phyloP scores from a whole-genome alignment of 2,797 vertebrate species.

The Falco naumanni region DNA sequence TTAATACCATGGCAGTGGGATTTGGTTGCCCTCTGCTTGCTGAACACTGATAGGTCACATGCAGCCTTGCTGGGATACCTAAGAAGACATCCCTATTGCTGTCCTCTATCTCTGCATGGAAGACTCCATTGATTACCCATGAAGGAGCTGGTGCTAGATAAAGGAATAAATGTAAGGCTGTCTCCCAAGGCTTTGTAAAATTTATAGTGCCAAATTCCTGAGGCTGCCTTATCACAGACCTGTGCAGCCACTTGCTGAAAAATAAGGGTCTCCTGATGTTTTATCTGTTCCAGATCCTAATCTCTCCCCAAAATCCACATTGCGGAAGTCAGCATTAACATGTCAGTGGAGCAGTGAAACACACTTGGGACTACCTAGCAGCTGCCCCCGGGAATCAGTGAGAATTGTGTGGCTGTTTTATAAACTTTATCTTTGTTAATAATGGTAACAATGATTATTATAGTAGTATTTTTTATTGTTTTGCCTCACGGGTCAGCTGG shows the following conservation, averaged over 20 bases:
- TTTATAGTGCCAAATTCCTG: conserved; percentile 3
- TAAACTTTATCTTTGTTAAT: background rate
- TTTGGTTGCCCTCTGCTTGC: conserved; percentile 11
- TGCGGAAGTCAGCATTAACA: background rate
- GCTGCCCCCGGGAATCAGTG: background rate
- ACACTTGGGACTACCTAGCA: background rate
- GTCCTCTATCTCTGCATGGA: background rate
- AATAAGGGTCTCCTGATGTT: background rate
- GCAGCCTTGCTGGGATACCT: background rate
- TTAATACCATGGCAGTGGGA: background rate
- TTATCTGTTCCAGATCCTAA: background rate
- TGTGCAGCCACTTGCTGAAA: conserved; percentile 5
- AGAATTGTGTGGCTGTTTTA: background rate
- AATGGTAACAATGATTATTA: background rate
- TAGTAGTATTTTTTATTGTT: background rate
- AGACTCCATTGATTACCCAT: background rate
- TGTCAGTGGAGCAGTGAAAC: background rate
- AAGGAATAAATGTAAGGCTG: background rate
- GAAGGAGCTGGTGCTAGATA: background rate
- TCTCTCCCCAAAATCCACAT: background rate
- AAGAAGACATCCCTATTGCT: background rate
- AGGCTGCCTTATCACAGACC: background rate
- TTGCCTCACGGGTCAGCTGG: background rate
- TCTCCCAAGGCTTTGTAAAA: background rate
- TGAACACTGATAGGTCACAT: background rate